Percentiles rank a stretch among this genome's conserved stretches.
phyloP scores from a whole-genome alignment of 2,113 vertebrate genomes.

The Cynocephalus volans region DNA sequence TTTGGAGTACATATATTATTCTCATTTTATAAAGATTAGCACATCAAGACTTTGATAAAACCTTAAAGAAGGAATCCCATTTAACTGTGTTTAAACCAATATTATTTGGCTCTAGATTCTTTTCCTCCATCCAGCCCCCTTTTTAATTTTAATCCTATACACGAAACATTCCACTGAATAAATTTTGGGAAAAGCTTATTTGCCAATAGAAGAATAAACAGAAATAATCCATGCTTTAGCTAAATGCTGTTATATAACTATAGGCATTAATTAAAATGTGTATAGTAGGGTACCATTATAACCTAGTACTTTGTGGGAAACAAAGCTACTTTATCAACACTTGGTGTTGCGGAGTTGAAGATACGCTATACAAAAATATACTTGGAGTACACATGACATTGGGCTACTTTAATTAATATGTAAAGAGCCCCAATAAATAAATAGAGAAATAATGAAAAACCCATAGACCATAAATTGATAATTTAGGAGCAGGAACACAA shows the following conservation, averaged over 20 bases:
- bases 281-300: background rate
- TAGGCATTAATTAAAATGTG: background rate
- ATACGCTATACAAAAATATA: background rate
- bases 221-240: background rate
- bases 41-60: background rate
- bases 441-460: background rate
- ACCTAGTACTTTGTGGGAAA: background rate
- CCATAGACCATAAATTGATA: background rate
- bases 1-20: background rate
- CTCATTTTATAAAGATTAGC: constrained; percentile 12
- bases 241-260: background rate
- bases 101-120: background rate
- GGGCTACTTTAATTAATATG: background rate
- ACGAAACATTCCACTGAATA: background rate
- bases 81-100: background rate
- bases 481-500: background rate
- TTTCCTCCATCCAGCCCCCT: accelerated
- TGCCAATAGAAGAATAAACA: background rate
- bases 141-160: background rate
- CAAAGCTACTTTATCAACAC: background rate
- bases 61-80: constrained; percentile 4
- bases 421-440: background rate
- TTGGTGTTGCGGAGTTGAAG: background rate
- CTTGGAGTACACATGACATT: background rate
- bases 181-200: background rate